Conservation (phyloP, 2,797 vertebrate species). For the Hylomyscus alleni region DNA sequence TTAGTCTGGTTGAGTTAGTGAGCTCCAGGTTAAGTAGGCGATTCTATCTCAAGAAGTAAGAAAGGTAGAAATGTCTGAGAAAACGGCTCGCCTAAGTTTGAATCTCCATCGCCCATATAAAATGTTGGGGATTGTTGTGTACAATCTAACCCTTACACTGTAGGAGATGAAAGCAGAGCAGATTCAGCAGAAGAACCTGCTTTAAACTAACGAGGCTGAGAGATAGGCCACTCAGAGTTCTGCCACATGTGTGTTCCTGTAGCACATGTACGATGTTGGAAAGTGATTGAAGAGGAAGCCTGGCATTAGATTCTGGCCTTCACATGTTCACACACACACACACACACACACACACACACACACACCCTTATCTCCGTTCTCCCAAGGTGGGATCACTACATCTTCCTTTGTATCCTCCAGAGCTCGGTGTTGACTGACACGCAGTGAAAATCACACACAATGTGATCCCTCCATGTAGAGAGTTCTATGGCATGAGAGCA, state of each 20-base stretch:
- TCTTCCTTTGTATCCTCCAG: rapidly evolving
- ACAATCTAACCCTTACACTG: neutral
- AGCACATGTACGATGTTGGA: neutral
- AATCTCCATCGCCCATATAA: neutral
- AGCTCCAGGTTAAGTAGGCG: neutral
- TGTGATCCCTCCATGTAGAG: rapidly evolving
- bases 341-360: no score
- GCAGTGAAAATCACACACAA: neutral
- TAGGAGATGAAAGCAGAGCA: neutral
- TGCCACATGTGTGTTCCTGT: neutral
- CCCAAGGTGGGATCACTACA: neutral
- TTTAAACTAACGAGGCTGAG: neutral
- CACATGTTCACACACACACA: neutral
- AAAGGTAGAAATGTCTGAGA: neutral
- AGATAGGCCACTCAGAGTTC: neutral
- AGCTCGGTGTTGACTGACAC: rapidly evolving
- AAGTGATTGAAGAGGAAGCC: neutral
- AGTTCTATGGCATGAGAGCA: rapidly evolving
- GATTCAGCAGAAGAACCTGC: neutral
- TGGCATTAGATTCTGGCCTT: neutral
- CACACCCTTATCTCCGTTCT: neutral
- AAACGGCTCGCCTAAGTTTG: neutral
- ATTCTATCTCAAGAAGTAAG: no score
- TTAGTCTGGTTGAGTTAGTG: no score
- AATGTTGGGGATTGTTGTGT: neutral